Base-by-base conservation (phyloP, 2,888 invertebrate genomes). In the Xestia rhomboidea region DNA sequence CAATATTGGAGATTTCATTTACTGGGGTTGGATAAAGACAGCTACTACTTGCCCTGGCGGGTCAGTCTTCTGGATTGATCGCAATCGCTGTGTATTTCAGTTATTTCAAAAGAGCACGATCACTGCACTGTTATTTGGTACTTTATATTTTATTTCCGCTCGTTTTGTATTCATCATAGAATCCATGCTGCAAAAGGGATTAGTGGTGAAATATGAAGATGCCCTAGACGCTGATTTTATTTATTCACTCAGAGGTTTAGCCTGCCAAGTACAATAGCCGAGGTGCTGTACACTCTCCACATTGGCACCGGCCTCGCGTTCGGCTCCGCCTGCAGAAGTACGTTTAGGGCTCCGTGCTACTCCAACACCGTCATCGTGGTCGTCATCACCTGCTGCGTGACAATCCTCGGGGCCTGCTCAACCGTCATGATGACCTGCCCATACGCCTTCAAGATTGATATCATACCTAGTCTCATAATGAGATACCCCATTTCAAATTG, bases 121-220 rank as follows among this genome's bases (percentile, higher is more conserved):
- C 94, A 2, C 64, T 95, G 8, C 89, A 89, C 73, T 93, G 89
- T 88, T 87, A 92, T 41, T 90, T 8, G 88, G 93, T 15, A 87
- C 89, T 0, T 8, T 91, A 30, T 93, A 90, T 86, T 95, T 96
- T 1, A 81, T 92, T 2, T 0, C 89, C 0, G 90, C 90, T 7
- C 93, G 94, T 51, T 21, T 91, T 3, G 2, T 93, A 18, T 68
- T 96, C 2, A 76, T 95, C 77, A 87, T 94, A 66, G 95, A 95
- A 27, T 94, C 96, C 0, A 93, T 96, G 95, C 76, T 93, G 49
- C 96, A 96, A 82, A 95, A 94, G 85, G 96, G 96, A 3, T 68
- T 96, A 11, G 92, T 95, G 0, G 79, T 87, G 0, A 92, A 92
- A 69, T 95, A 91, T 74, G 89, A 89, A 60, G 91, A 92, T 5